A percentile compares a stretch with the other conserved stretches of the same genome.
Conservation (phyloP, 2,888 invertebrate species). For the Prenolepis imparis region DNA sequence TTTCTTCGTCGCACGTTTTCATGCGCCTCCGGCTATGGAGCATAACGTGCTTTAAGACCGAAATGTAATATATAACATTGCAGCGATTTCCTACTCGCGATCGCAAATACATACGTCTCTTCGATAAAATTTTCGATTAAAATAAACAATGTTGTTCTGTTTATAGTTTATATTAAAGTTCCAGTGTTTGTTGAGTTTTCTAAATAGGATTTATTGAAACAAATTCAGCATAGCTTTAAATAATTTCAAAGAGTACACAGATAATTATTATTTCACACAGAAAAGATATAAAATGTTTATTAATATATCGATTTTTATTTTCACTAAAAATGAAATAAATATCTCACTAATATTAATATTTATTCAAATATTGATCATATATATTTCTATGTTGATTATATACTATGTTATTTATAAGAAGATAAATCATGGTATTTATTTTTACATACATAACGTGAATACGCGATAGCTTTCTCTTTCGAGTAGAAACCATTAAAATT, state of each 20-base stretch:
- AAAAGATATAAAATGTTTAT: background rate
- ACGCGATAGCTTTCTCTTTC: background rate
- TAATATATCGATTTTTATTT: background rate
- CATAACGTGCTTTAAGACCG: slow-evolving; percentile 11
- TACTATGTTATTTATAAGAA: background rate
- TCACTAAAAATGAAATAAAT: background rate
- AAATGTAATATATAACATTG: slow-evolving; percentile 12
- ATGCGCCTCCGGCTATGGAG: slow-evolving; percentile 18
- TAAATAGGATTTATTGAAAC: background rate
- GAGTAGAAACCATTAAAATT: background rate
- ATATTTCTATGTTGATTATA: background rate
- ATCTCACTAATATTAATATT: background rate
- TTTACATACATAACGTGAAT: background rate
- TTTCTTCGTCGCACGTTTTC: slow-evolving; percentile 33
- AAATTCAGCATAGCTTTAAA: background rate
- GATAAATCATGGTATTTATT: background rate
- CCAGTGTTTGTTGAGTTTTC: background rate
- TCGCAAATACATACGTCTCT: slow-evolving; percentile 23
- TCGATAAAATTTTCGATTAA: slow-evolving; percentile 29
- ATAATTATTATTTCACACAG: background rate
- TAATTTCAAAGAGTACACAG: background rate
- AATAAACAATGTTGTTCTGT: background rate
- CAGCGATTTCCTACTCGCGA: slow-evolving; percentile 12
- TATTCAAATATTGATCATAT: background rate
- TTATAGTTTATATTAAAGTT: background rate